These are phyloP conservation scores for Ianthella basta DNA, from an alignment of 37 sponge, comb jelly and placozoan genomes.

Conservation along the genomic window DNA sequence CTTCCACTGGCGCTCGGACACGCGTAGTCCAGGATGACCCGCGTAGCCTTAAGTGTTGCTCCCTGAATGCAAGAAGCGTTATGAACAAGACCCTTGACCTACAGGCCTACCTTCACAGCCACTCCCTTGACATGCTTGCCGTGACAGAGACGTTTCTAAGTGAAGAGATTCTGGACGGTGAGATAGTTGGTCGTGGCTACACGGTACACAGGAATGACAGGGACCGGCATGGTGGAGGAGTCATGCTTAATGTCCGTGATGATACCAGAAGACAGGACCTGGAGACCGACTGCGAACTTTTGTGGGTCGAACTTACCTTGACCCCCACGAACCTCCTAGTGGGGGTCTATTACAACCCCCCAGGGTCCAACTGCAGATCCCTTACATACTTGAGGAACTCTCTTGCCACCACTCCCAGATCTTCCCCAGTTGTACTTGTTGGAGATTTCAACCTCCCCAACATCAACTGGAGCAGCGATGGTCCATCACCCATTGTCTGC, in stretches of 20 bases:
- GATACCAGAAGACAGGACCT: slow-evolving; percentile 32
- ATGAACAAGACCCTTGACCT: slow-evolving; percentile 12
- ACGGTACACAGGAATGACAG: background rate
- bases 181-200: background rate
- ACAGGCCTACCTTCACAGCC: background rate
- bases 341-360: slow-evolving; percentile 14
- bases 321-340: background rate
- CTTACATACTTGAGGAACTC: background rate
- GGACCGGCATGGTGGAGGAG: slow-evolving; percentile 36
- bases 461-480: slow-evolving; percentile 15
- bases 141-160: slow-evolving; percentile 16
- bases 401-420: background rate
- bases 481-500: background rate
- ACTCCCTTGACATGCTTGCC: background rate
- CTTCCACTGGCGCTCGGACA: no score
- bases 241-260: slow-evolving; percentile 13
- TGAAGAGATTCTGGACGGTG: background rate
- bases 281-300: slow-evolving; percentile 12
- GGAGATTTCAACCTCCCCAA: background rate
- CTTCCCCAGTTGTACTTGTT: background rate
- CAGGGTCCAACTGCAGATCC: background rate
- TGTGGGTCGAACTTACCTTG: background rate
- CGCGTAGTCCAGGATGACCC: no score
- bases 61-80: slow-evolving; percentile 4
- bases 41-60: background rate